A percentile compares a stretch with the other conserved stretches of the same genome.
These are phyloP conservation scores for Mugil cephalus DNA, from an alignment of 2,113 vertebrate genomes.

Conservation along the genomic window DNA sequence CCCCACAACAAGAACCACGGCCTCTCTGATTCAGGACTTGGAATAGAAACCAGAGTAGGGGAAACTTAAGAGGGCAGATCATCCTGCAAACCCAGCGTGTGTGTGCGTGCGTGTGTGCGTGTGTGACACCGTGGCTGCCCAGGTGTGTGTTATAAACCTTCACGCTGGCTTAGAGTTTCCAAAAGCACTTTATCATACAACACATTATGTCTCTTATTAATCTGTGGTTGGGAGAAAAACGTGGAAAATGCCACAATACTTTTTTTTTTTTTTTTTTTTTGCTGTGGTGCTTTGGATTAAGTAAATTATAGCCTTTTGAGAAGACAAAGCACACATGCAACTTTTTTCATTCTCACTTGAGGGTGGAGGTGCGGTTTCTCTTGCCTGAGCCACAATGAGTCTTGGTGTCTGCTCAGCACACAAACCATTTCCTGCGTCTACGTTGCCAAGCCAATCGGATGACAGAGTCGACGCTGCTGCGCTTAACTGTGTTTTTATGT, in stretches of 20 bases:
- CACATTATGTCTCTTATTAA: slow-evolving; percentile 39
- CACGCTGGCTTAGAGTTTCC: slow-evolving; percentile 36
- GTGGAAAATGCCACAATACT: slow-evolving; percentile 33
- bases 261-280: no score
- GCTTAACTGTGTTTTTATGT: slow-evolving; percentile 51
- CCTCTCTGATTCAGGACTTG: slow-evolving; percentile 72
- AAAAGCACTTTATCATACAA: slow-evolving; percentile 43
- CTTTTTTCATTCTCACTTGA: slow-evolving; percentile 66
- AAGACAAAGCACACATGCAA: slow-evolving; percentile 49
- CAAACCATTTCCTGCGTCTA: slow-evolving; percentile 82
- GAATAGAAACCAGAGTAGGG: slow-evolving; percentile 71
- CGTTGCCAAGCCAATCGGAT: slow-evolving; percentile 65
- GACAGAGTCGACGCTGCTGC: slow-evolving; percentile 53
- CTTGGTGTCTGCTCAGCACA: slow-evolving; percentile 76
- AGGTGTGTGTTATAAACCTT: slow-evolving; percentile 39
- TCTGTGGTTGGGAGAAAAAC: slow-evolving; percentile 31
- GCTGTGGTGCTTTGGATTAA: slow-evolving; percentile 50
- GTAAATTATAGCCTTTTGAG: slow-evolving; percentile 59
- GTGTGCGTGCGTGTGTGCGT: background rate
- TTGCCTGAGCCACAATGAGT: slow-evolving; percentile 71
- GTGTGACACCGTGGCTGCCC: slow-evolving; percentile 6
- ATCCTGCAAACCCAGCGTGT: slow-evolving; percentile 39
- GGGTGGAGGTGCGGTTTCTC: slow-evolving; percentile 79
- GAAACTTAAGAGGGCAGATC: slow-evolving; percentile 60
- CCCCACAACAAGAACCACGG: slow-evolving; percentile 51